A percentile compares a stretch with the other conserved stretches of the same genome.
Evolutionary conservation across 2,888 invertebrate species (phyloP).

Genomic region (Rhagium mordax): DNA sequence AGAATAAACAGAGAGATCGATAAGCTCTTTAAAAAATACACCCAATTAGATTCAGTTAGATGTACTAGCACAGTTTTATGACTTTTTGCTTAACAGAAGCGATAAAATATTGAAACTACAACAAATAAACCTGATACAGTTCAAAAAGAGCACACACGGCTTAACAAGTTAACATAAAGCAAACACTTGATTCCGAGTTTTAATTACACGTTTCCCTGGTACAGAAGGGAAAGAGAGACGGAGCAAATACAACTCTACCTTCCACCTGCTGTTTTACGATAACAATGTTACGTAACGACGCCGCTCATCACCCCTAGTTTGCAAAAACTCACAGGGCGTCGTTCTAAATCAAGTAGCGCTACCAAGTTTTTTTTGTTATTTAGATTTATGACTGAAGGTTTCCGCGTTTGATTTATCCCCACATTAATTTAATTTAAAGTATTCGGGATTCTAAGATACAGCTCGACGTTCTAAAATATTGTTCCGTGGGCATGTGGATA

Average conservation of each 20-base stretch:
- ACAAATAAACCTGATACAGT: neutral
- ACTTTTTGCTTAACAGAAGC: neutral
- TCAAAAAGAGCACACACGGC: constrained; percentile 10
- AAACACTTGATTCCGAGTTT: constrained; percentile 19
- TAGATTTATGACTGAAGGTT: neutral
- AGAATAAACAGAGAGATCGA: no score
- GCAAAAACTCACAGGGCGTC: neutral
- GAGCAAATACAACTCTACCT: neutral
- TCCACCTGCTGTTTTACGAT: constrained; percentile 3
- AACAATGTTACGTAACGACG: neutral
- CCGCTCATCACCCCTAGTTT: neutral
- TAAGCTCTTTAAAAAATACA: no score
- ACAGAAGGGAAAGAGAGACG: neutral
- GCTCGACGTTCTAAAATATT: neutral
- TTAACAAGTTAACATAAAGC: constrained; percentile 17
- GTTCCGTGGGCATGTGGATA: no score
- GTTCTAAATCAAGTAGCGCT: neutral
- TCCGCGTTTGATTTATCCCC: neutral
- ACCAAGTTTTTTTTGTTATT: neutral
- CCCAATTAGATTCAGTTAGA: no score
- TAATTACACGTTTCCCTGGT: constrained; percentile 9
- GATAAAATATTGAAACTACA: constrained; percentile 11
- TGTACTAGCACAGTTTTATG: no score
- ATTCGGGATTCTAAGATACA: neutral
- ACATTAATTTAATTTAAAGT: neutral